These are phyloP conservation scores for Sabellastarte sp. DNA, from an alignment of 2,888 invertebrate genomes.

Conservation along the genomic window DNA sequence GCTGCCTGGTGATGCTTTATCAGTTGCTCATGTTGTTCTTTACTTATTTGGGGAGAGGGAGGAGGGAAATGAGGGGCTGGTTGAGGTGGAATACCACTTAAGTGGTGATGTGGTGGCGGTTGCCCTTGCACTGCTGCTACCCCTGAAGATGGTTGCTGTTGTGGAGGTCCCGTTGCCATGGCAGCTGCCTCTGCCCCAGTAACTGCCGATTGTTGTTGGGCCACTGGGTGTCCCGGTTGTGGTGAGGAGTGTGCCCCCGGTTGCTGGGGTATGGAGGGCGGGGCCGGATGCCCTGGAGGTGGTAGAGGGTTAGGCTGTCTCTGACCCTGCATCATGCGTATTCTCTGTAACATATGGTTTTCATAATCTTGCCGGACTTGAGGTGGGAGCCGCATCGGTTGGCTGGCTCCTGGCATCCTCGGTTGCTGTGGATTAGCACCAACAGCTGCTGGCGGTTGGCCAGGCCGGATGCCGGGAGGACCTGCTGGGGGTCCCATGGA, in stretches of 20 bases:
- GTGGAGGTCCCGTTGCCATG: too few relatives aligned
- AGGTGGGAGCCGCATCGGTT: constrained; percentile 38
- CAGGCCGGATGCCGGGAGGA: constrained; percentile 52
- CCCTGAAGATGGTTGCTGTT: too few relatives aligned
- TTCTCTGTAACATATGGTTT: constrained; percentile 50
- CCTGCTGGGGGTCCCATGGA: background rate
- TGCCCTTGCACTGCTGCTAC: too few relatives aligned
- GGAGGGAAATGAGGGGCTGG: too few relatives aligned
- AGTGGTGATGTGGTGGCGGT: too few relatives aligned
- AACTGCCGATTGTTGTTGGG: too few relatives aligned
- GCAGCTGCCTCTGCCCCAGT: too few relatives aligned
- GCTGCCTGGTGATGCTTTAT: too few relatives aligned
- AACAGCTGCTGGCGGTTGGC: constrained; percentile 46
- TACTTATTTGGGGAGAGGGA: too few relatives aligned
- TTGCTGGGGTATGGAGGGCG: background rate
- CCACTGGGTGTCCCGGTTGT: background rate
- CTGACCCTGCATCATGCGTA: constrained; percentile 30
- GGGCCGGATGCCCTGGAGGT: constrained; percentile 4
- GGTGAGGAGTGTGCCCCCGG: background rate
- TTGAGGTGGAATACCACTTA: too few relatives aligned
- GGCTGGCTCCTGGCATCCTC: constrained; percentile 27
- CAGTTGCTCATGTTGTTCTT: too few relatives aligned
- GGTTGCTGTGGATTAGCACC: too few relatives aligned
- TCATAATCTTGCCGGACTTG: constrained; percentile 54
- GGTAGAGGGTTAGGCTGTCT: constrained; percentile 6